These are phyloP conservation scores for Sorex araneus DNA, from an alignment of 2,113 vertebrate species.

Conservation along the genomic window DNA sequence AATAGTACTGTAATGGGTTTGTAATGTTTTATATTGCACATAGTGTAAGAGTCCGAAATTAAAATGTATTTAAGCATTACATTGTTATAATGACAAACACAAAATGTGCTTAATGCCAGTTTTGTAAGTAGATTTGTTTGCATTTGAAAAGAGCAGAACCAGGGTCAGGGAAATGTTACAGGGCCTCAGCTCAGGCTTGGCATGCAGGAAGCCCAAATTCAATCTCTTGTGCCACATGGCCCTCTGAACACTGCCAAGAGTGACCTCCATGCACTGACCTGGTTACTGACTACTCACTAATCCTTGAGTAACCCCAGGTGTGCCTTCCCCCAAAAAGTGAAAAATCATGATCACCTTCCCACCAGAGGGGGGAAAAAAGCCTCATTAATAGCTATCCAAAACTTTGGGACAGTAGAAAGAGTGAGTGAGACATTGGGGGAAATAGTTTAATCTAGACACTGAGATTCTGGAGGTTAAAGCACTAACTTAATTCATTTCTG, in stretches of 20 bases:
- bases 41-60: conserved; percentile 27
- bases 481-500: conserved; percentile 1
- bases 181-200: too few species aligned
- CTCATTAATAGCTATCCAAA: conserved; percentile 32
- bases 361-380: neutral
- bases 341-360: neutral
- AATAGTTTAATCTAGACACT: neutral
- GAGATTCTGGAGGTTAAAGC: neutral
- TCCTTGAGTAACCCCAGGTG: too few species aligned
- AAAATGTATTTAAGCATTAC: conserved; percentile 10
- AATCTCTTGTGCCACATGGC: too few species aligned
- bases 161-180: too few species aligned
- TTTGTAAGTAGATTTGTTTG: conserved; percentile 11
- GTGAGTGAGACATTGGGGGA: neutral
- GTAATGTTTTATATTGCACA: neutral
- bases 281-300: too few species aligned
- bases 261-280: too few species aligned
- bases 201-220: too few species aligned
- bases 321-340: too few species aligned
- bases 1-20: conserved; percentile 27
- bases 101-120: conserved; percentile 18
- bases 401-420: neutral
- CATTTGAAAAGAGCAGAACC: neutral
- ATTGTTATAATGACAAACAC: neutral
- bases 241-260: too few species aligned